Conservation (phyloP, 2,113 vertebrate genomes). For the Hyla sarda region DNA sequence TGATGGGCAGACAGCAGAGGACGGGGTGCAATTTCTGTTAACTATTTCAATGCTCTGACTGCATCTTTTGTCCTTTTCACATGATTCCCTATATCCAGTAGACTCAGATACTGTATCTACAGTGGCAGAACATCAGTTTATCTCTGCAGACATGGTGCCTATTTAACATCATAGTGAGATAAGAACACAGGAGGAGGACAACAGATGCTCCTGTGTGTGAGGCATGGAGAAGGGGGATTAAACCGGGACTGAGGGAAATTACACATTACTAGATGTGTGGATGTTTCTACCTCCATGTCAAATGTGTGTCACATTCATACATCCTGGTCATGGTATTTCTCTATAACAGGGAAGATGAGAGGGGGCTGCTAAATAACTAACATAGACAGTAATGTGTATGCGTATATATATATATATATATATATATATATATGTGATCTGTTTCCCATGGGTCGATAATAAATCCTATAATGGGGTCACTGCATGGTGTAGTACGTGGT, state of each 20-base stretch:
- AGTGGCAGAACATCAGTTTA: neutral
- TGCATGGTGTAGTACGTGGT: no score
- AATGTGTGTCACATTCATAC: neutral
- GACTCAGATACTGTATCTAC: neutral
- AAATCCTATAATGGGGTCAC: no score
- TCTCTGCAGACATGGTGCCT: neutral
- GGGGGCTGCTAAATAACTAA: no score
- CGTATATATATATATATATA: no score
- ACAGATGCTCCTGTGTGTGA: neutral
- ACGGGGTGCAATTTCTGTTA: neutral
- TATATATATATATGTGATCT: no score
- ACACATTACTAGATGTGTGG: neutral
- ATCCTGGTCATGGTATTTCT: neutral
- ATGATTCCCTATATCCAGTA: neutral
- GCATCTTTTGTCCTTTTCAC: neutral
- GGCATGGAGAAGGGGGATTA: neutral
- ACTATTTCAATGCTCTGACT: neutral
- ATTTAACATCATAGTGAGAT: neutral
- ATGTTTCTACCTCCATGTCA: neutral
- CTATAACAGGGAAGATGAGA: no score
- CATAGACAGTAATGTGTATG: no score
- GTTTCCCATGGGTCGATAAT: no score
- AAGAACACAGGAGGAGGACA: neutral
- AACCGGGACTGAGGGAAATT: neutral
- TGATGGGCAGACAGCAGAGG: neutral